Base-by-base conservation (phyloP, 2,888 invertebrate genomes). In the Mactromeris polynyma region DNA sequence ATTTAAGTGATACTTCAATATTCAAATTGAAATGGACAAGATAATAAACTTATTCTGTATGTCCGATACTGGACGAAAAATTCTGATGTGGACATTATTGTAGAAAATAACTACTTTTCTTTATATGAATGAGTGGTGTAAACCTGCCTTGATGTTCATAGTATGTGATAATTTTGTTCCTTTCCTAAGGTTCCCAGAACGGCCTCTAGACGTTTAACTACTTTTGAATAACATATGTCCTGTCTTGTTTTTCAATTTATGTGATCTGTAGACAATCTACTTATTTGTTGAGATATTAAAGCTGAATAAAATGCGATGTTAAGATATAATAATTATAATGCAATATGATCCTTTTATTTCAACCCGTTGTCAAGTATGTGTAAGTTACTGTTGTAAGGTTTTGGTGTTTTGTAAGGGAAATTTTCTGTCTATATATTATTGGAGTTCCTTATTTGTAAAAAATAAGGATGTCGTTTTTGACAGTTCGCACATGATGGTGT, bases 231-330 rank as follows among this genome's bases (percentile, higher is more conserved):
- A 31, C 73, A 17, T 73, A 42, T 73, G 83, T 83, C 73, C 31
- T 73, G 31, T 83, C 83, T 46, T 73, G 73, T 83, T 83, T 69
- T 73, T 83, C 83, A 83, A 83, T 73, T 83, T 26, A 14, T 40
- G 11, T n/a, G 46, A 79, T 40, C 42, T 79, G 79, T n/a, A 79
- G 79, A 79, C 79, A 79, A 79, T 79, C 26, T 42, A 79, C 31
- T 31, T 79, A 40, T n/a, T 40, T 79, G n/a, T 79, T 79, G 79
- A 42, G 79, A 40, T 79, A 79, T 79, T 79, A 79, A 79, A 31
- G 26, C 46, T 2, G 26, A 81, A 81, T 46, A 81, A 81, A 81
- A 51, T 19, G 42, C 46, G 81, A 81, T 81, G 81, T 81, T 73
- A 19, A 73, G 26, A 26, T 33, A 33, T 31, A 26, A 73, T 73